Base-by-base conservation (phyloP, 1,140 invertebrate genomes). In the Catajapyx aquilonaris region DNA sequence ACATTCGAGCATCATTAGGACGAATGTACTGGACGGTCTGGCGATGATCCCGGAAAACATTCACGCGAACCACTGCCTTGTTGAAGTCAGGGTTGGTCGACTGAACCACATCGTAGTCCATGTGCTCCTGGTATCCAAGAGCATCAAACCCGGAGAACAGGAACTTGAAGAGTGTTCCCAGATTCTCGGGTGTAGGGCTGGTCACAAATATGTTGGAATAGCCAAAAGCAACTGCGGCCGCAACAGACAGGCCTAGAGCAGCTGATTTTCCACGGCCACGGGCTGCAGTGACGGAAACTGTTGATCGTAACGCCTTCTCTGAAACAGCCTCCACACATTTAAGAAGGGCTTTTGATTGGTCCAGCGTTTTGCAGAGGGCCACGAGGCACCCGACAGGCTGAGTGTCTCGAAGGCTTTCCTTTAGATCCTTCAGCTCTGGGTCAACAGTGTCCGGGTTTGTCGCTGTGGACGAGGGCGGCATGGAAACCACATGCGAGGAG, bases 131-230 rank as follows among this genome's bases (percentile, higher is more conserved):
- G 62, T 96, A 98, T 41, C 85, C 75, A 31, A 98, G 60, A 0
- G 78, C 83, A 61, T 96, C 87, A 51, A 99, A 84, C 1, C 94
- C 80, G 63, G 35, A 11, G 47, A 96, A 74, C 13, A 96, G 66
- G 60, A 99, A 99, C 53, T 98, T 85, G 61, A 99, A 99, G 1
- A 99, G 61, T 0, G 93, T 98, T 41, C 86, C 91, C 51, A 99
- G 71, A 66, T 99, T 99, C 56, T 99, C 94, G 2, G 93, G 93
- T 54, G 84, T 86, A 1, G 95, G 95, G 43, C 88, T 91, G 0
- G 94, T 95, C 10, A 98, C 87, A 61, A 93, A 98, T 34, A 99
- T 85, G 55, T 98, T 98, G 11, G 91, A 88, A 57, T 96, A 98
- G 15, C 86, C 84, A 52, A 80, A 78, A 1, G 79, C 73, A 36